A percentile compares a stretch with the other conserved stretches of the same genome.
phyloP scores from a whole-genome alignment of 2,113 vertebrate species.

The Melanerpes aurifrons region DNA sequence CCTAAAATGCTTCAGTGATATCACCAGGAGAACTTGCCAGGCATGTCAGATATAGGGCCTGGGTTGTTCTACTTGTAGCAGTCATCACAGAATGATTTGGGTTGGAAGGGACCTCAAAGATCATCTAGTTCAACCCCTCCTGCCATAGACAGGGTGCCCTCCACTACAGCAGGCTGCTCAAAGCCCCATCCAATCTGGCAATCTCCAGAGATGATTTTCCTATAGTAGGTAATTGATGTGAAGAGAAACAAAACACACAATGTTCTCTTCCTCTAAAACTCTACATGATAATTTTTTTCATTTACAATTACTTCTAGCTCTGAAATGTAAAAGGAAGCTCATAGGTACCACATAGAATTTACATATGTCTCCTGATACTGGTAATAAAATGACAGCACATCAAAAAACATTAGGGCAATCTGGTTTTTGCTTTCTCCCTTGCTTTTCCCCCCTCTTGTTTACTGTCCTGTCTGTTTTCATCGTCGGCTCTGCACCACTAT shows the following conservation, averaged over 20 bases:
- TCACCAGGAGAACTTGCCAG: background rate
- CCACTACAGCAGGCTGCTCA: background rate
- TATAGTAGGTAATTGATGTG: background rate
- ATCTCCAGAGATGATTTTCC: constrained; percentile 4
- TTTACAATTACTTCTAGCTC: background rate
- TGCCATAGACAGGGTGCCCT: background rate
- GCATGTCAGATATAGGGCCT: background rate
- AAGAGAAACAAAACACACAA: background rate
- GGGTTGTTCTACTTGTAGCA: background rate
- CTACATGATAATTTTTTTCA: background rate
- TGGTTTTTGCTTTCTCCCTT: constrained; percentile 20
- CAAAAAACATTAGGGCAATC: constrained; percentile 49
- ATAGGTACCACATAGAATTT: constrained; percentile 35
- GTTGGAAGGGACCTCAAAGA: background rate
- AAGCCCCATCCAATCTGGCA: background rate
- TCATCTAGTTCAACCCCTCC: background rate
- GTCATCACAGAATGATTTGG: background rate
- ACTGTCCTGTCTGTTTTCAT: constrained; percentile 42
- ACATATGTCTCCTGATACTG: constrained; percentile 39
- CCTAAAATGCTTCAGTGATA: background rate
- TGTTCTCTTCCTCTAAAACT: background rate
- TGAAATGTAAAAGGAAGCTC: constrained; percentile 21
- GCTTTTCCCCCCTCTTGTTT: constrained; percentile 17
- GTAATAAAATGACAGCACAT: constrained; percentile 54
- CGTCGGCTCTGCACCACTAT: background rate